A percentile compares a stretch with the other conserved stretches of the same genome.
Evolutionary conservation across 2,797 vertebrate genomes (phyloP).

Genomic region (Sardinella longiceps): DNA sequence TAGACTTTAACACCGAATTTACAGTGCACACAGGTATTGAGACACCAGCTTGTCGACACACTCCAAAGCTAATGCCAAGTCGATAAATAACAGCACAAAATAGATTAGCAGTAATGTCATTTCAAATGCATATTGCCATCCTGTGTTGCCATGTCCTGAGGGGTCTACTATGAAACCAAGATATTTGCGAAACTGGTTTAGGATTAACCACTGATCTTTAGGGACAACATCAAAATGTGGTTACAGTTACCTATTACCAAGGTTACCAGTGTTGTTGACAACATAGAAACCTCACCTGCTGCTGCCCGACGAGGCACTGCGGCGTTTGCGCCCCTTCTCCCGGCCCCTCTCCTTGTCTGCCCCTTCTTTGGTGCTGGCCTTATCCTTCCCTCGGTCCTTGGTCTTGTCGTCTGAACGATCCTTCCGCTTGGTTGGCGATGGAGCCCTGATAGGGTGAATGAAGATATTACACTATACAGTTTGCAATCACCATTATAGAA

Average conservation of each 20-base stretch:
- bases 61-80: too few species aligned
- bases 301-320: conserved; percentile 87
- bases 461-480: not conserved
- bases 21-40: too few species aligned
- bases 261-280: too few species aligned
- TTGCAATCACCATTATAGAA: not conserved
- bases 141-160: too few species aligned
- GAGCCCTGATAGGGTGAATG: conserved; percentile 75
- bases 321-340: conserved; percentile 84
- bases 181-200: too few species aligned
- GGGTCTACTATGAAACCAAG: too few species aligned
- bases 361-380: conserved; percentile 79
- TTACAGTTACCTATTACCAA: too few species aligned
- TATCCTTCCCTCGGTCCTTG: conserved; percentile 86
- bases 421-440: conserved; percentile 89
- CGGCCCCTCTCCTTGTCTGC: conserved; percentile 85
- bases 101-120: not conserved
- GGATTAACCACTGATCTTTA: too few species aligned
- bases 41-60: too few species aligned
- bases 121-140: not conserved
- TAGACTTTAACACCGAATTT: too few species aligned
- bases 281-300: conserved; percentile 78
- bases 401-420: conserved; percentile 87
- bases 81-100: too few species aligned
- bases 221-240: too few species aligned